Percentiles rank a stretch among this genome's conserved stretches.
phyloP scores from a whole-genome alignment of 2,797 vertebrate species.

The Taenioides sp. region DNA sequence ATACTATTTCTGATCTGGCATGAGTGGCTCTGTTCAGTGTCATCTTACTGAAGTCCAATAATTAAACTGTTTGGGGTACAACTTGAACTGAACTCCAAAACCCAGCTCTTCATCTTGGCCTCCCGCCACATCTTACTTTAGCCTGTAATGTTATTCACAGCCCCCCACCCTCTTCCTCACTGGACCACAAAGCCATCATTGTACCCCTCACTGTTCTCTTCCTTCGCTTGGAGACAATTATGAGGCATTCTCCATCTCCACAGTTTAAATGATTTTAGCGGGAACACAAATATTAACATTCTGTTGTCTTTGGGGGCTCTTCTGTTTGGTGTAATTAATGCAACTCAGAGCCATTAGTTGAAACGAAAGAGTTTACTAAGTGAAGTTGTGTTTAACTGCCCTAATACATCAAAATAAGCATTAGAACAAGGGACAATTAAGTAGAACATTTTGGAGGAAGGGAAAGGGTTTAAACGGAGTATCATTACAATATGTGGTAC shows the following conservation, averaged over 20 bases:
- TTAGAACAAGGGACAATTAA: background rate
- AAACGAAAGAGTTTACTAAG: background rate
- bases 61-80: slow-evolving; percentile 34
- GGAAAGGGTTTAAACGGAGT: background rate
- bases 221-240: slow-evolving; percentile 78
- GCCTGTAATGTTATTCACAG: slow-evolving; percentile 73
- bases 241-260: slow-evolving; percentile 40
- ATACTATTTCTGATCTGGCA: slow-evolving; percentile 40
- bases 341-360: background rate
- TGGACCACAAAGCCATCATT: slow-evolving; percentile 88
- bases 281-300: slow-evolving; percentile 22
- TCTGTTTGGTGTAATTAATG: background rate
- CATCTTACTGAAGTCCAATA: slow-evolving; percentile 37
- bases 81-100: slow-evolving; percentile 55
- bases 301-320: slow-evolving; percentile 16
- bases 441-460: background rate
- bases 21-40: slow-evolving; percentile 38
- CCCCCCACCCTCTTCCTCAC: slow-evolving; percentile 21
- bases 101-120: slow-evolving; percentile 74
- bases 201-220: slow-evolving; percentile 73
- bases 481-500: no score
- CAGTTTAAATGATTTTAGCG: slow-evolving; percentile 49
- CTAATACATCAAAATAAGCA: background rate
- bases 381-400: background rate
- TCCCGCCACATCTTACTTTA: slow-evolving; percentile 82